Evolutionary conservation across 1,140 invertebrate genomes (phyloP).

Genomic region (Ostrea edulis): DNA sequence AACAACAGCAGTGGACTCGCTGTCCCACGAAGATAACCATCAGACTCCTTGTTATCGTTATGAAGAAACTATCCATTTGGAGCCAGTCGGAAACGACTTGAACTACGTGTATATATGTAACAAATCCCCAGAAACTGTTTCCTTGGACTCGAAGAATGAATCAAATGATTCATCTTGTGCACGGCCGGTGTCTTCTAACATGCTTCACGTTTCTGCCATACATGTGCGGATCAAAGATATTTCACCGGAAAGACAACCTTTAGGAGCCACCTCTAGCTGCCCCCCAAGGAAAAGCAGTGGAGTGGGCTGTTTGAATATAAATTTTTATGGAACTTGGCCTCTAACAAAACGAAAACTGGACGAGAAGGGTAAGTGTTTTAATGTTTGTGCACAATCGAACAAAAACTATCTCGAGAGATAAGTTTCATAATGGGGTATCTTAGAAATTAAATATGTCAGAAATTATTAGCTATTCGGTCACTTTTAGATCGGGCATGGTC

Average conservation of each 20-base stretch:
- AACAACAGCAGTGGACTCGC: background rate
- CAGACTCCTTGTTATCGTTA: background rate
- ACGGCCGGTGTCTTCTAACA: background rate
- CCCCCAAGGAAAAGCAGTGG: constrained; percentile 17
- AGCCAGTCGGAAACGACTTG: background rate
- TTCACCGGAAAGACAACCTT: constrained; percentile 11
- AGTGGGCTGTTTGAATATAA: background rate
- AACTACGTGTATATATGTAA: constrained; percentile 30
- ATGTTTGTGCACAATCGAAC: too few relatives aligned
- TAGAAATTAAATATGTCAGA: too few relatives aligned
- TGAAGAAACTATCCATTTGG: constrained; percentile 19
- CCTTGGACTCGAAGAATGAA: background rate
- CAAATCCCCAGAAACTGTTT: background rate
- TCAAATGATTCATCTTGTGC: background rate
- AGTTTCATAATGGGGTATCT: too few relatives aligned
- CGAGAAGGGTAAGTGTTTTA: background rate
- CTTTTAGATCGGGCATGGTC: too few relatives aligned
- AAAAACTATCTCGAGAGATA: too few relatives aligned
- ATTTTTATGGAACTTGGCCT: constrained; percentile 22
- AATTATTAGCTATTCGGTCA: too few relatives aligned
- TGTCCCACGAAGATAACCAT: background rate
- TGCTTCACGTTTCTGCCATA: constrained; percentile 2
- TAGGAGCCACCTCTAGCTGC: background rate
- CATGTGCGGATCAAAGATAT: constrained; percentile 3
- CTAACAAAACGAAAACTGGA: constrained; percentile 11